Conservation (phyloP, 2,888 invertebrate genomes). For the Coecobrya sp. region DNA sequence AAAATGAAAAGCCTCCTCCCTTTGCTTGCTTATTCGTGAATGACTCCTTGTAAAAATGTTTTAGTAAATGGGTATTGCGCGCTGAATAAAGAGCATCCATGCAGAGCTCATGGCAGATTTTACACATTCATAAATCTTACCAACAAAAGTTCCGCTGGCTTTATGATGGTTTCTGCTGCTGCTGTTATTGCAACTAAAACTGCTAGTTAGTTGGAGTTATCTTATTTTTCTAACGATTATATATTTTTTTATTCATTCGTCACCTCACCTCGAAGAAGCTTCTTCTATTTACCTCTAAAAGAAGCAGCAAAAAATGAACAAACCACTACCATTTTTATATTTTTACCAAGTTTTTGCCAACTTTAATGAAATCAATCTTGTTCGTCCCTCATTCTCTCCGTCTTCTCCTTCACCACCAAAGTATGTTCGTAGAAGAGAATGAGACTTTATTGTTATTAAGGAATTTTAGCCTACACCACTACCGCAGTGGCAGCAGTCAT, state of each 20-base stretch:
- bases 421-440: constrained; percentile 25
- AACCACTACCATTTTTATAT: constrained; percentile 42
- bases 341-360: constrained; percentile 50
- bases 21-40: constrained; percentile 62
- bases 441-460: constrained; percentile 72
- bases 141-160: constrained; percentile 77
- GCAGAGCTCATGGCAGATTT: constrained; percentile 76
- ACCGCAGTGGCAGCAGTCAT: not conserved
- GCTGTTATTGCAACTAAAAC: constrained; percentile 31
- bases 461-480: not conserved
- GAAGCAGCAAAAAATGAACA: constrained; percentile 17
- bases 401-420: constrained; percentile 35
- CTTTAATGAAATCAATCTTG: constrained; percentile 79
- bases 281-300: constrained; percentile 13
- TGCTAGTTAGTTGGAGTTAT: constrained; percentile 34
- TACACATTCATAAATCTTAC: constrained; percentile 78
- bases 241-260: constrained; percentile 18
- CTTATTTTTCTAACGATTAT: constrained; percentile 1
- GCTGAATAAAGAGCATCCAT: constrained; percentile 44
- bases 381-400: not conserved
- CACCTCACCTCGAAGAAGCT: constrained; percentile 17
- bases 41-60: constrained; percentile 26
- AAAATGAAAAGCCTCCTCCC: constrained; percentile 67
- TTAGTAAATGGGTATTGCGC: not conserved
- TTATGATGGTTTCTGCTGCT: constrained; percentile 33